Evolutionary conservation across 2,113 vertebrate genomes (phyloP).

Genomic region (Anhinga anhinga): DNA sequence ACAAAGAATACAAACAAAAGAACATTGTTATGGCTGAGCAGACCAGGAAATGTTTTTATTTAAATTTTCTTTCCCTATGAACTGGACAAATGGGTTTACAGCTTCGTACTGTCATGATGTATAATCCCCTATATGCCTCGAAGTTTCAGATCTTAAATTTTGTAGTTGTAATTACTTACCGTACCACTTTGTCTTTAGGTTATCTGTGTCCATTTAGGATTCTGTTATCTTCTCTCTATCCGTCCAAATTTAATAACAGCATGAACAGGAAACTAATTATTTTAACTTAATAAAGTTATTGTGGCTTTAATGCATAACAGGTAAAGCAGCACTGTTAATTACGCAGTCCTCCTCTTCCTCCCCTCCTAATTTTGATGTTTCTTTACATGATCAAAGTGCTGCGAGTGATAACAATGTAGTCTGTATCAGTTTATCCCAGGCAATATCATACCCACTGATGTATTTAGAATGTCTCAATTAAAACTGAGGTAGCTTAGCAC

Average conservation of each 20-base stretch:
- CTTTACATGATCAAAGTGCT: not conserved
- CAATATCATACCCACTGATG: not conserved
- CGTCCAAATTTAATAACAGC: not conserved
- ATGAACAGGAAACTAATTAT: not conserved
- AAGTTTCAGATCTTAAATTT: not conserved
- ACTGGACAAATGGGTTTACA: not conserved
- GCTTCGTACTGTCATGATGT: not conserved
- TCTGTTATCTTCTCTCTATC: not conserved
- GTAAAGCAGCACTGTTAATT: not conserved
- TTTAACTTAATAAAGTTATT: not conserved
- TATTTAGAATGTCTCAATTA: fast-evolving
- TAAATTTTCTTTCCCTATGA: conserved; percentile 10
- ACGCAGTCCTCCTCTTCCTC: not conserved
- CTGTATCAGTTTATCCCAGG: not conserved
- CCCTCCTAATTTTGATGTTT: not conserved
- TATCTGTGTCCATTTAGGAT: not conserved
- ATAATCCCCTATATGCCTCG: not conserved
- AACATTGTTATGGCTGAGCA: not conserved
- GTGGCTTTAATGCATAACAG: not conserved
- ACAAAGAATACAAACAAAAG: conserved; percentile 51
- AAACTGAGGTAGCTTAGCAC: not conserved
- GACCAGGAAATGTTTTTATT: not conserved
- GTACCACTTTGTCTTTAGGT: not conserved
- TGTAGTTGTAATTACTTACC: not conserved
- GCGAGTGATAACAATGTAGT: not conserved